A percentile compares a stretch with the other conserved stretches of the same genome.
These are phyloP conservation scores for Drosophila crucigera DNA, from an alignment of 2,888 invertebrate genomes.

Conservation along the genomic window DNA sequence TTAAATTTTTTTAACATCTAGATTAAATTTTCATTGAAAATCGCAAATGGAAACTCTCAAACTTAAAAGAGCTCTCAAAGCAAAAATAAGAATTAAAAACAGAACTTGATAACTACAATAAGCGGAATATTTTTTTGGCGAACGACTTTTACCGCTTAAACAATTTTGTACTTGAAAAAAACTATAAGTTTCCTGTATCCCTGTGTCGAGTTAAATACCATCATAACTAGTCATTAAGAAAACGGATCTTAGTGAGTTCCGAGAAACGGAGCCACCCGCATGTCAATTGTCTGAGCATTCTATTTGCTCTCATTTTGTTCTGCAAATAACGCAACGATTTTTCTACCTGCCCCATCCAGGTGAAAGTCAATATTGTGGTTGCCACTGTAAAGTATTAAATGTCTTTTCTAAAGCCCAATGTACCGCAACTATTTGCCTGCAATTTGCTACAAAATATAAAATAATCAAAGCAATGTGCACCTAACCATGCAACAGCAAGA, in stretches of 20 bases:
- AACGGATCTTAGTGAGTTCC: background rate
- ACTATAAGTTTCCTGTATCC: background rate
- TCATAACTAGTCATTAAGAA: background rate
- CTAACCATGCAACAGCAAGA: slow-evolving; percentile 45
- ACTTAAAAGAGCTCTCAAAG: background rate
- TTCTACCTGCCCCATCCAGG: slow-evolving; percentile 29
- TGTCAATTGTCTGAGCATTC: slow-evolving; percentile 29
- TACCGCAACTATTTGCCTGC: slow-evolving; percentile 75
- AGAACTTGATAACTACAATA: background rate
- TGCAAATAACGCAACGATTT: slow-evolving; percentile 15
- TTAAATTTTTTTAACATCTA: no score
- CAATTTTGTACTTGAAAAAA: background rate
- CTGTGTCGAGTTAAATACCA: background rate
- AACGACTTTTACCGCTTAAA: background rate
- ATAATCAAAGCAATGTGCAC: slow-evolving; percentile 78
- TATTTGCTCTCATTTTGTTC: slow-evolving; percentile 1
- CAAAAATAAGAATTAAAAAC: background rate
- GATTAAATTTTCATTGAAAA: background rate
- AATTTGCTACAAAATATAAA: slow-evolving; percentile 75
- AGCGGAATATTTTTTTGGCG: background rate
- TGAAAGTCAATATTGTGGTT: slow-evolving; percentile 75
- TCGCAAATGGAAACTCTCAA: background rate
- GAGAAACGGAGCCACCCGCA: slow-evolving; percentile 29
- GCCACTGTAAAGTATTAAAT: slow-evolving; percentile 70
- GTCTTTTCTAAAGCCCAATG: slow-evolving; percentile 48